phyloP scores from a whole-genome alignment of 2,797 vertebrate species.

The Hapalemur alaotrensis region DNA sequence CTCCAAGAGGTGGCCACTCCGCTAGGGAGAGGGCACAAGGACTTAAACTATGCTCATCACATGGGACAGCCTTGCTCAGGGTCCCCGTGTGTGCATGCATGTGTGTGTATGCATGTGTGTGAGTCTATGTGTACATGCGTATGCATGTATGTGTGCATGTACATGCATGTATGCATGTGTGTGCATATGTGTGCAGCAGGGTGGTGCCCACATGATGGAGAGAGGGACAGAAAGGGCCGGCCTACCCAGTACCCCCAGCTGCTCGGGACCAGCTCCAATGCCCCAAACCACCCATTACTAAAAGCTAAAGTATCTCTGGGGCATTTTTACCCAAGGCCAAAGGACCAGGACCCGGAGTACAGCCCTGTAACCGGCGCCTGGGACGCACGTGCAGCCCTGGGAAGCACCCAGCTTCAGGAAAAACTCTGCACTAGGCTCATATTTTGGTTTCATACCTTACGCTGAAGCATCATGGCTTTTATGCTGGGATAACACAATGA shows the following conservation, averaged over 20 bases:
- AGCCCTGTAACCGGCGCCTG: accelerated
- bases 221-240: neutral
- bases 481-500: conserved; percentile 65
- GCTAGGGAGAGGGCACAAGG: neutral
- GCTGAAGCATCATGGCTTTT: conserved; percentile 52
- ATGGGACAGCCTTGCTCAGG: neutral
- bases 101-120: neutral
- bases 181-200: neutral
- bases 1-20: neutral
- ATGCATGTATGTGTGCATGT: too few species aligned
- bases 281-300: neutral
- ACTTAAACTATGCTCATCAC: neutral
- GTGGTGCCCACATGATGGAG: too few species aligned
- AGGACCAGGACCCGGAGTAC: neutral
- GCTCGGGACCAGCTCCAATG: neutral
- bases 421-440: neutral
- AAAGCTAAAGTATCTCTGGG: neutral
- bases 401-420: neutral
- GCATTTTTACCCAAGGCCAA: neutral
- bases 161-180: accelerated
- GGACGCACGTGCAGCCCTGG: neutral
- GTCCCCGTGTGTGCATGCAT: too few species aligned
- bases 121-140: too few species aligned
- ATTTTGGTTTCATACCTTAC: neutral
- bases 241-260: neutral